phyloP scores from a whole-genome alignment of 1,140 invertebrate species.

The Aphelenchoides besseyi region DNA sequence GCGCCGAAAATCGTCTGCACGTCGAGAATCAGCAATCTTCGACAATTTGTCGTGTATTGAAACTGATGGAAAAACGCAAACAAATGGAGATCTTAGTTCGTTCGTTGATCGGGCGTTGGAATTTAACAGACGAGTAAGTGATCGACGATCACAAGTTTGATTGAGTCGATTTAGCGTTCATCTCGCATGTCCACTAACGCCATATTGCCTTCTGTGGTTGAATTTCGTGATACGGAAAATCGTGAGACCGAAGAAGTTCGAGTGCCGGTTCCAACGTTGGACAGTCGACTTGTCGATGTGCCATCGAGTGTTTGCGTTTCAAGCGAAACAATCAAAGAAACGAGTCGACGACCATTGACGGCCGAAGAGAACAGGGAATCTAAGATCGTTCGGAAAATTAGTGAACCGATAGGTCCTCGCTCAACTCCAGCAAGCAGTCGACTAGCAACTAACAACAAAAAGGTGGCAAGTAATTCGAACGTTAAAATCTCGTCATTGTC shows the following conservation, averaged over 20 bases:
- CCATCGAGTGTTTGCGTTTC: not conserved
- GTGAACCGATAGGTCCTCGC: not conserved
- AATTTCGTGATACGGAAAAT: constrained; percentile 1
- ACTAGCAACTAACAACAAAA: too few relatives aligned
- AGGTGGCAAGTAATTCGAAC: too few relatives aligned
- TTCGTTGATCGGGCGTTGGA: constrained; percentile 6
- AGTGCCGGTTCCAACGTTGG: not conserved
- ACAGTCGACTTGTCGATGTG: not conserved
- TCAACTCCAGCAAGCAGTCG: too few relatives aligned
- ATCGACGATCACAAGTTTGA: not conserved
- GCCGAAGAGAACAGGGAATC: not conserved
- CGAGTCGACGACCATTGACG: not conserved
- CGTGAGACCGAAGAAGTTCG: not conserved
- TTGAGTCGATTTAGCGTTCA: not conserved
- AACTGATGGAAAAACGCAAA: not conserved
- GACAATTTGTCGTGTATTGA: not conserved
- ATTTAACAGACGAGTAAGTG: constrained; percentile 5
- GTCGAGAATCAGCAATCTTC: not conserved
- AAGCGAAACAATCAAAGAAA: not conserved
- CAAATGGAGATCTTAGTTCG: constrained; percentile 6
- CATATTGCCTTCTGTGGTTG: not conserved
- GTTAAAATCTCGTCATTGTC: too few relatives aligned
- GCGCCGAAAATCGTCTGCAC: constrained; percentile 3
- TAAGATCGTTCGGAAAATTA: not conserved
- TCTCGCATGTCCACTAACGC: not conserved